These are phyloP conservation scores for Criorhina ranunculi DNA, from an alignment of 2,888 invertebrate species.

Conservation along the genomic window DNA sequence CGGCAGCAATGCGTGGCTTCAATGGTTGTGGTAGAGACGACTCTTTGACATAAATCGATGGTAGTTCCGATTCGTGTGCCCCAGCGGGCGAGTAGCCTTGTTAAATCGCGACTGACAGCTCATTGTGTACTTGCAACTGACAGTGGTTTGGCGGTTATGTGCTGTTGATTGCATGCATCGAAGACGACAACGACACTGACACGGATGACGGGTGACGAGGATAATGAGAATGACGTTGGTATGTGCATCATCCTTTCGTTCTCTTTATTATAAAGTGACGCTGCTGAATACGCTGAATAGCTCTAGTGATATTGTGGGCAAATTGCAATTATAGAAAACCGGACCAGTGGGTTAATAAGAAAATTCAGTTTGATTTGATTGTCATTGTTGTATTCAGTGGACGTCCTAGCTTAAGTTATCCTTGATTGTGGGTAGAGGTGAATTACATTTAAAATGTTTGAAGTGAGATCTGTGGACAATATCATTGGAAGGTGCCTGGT, in stretches of 20 bases:
- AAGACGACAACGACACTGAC: slow-evolving; percentile 8
- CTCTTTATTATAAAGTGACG: slow-evolving; percentile 6
- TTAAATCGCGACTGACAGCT: slow-evolving; percentile 44
- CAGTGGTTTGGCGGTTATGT: slow-evolving; percentile 40
- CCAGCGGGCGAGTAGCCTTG: neutral
- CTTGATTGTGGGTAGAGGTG: too few species aligned
- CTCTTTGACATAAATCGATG: slow-evolving; percentile 50
- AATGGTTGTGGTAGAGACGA: slow-evolving; percentile 4
- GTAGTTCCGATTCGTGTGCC: slow-evolving; percentile 15
- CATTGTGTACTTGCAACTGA: slow-evolving; percentile 35
- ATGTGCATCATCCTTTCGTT: slow-evolving; percentile 14
- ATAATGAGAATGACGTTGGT: slow-evolving; percentile 11
- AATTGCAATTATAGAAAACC: slow-evolving; percentile 35
- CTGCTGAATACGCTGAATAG: neutral
- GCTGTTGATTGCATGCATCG: slow-evolving; percentile 37
- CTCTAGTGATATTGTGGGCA: slow-evolving; percentile 17
- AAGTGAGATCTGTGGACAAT: too few species aligned
- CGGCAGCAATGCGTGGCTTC: neutral
- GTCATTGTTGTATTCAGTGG: neutral
- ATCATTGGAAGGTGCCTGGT: too few species aligned
- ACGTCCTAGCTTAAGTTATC: neutral
- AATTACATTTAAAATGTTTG: too few species aligned
- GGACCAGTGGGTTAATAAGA: slow-evolving; percentile 39
- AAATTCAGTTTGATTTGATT: slow-evolving; percentile 23
- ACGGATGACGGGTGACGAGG: slow-evolving; percentile 13